Conservation (phyloP, 2,888 invertebrate genomes). For the Mimumesa dahlbomi region DNA sequence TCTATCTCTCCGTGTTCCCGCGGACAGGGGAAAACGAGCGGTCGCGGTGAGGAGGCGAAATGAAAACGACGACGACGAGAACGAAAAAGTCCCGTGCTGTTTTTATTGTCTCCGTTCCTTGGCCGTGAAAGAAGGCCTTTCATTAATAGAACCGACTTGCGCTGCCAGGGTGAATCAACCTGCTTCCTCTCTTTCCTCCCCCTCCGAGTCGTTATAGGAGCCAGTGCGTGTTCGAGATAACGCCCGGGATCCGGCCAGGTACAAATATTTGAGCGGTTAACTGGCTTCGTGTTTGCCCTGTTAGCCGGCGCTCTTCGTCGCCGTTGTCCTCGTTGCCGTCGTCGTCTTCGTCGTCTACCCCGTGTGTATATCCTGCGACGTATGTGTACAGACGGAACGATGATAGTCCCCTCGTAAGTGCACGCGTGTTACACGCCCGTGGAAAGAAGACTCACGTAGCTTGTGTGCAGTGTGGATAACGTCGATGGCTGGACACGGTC, state of each 20-base stretch:
- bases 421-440: constrained; percentile 29
- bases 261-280: constrained; percentile 77
- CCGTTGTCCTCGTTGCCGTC: constrained; percentile 18
- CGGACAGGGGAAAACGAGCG: constrained; percentile 24
- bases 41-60: constrained; percentile 17
- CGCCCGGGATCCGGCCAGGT: constrained; percentile 65
- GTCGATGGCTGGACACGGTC: constrained; percentile 39
- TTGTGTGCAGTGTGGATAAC: constrained; percentile 52
- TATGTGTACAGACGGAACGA: constrained; percentile 38
- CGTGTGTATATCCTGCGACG: constrained; percentile 38
- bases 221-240: constrained; percentile 72
- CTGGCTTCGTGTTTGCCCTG: constrained; percentile 73
- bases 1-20: constrained; percentile 19
- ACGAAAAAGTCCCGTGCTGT: constrained; percentile 31
- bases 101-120: constrained; percentile 66
- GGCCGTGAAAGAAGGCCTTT: constrained; percentile 72
- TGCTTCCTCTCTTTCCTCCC: constrained; percentile 21
- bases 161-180: constrained; percentile 62
- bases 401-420: constrained; percentile 34
- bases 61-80: constrained; percentile 1
- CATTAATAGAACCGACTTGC: constrained; percentile 68
- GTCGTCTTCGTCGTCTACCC: constrained; percentile 35
- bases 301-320: constrained; percentile 53
- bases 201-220: constrained; percentile 47
- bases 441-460: constrained; percentile 18